Percentiles rank a stretch among this genome's conserved stretches.
These are phyloP conservation scores for Meteorus sp. DNA, from an alignment of 1,140 invertebrate genomes.

Conservation along the genomic window DNA sequence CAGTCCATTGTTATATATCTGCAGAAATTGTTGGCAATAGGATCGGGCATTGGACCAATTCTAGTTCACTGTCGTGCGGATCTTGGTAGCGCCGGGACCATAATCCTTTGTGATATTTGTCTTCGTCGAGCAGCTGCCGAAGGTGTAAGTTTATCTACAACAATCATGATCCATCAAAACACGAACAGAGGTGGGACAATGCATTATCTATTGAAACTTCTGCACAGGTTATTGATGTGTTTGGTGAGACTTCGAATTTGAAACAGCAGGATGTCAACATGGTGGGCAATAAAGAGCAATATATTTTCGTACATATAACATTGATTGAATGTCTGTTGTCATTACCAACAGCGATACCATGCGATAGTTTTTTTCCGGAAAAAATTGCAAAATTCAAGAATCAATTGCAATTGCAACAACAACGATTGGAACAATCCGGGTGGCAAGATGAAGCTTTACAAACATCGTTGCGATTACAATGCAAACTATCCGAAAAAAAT, in stretches of 20 bases:
- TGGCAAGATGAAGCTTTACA: conserved; percentile 40
- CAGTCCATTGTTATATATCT: conserved; percentile 72
- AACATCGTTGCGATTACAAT: background rate
- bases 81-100: conserved; percentile 71
- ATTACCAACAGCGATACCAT: conserved; percentile 33
- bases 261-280: conserved; percentile 42
- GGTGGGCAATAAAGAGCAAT: conserved; percentile 46
- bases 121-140: conserved; percentile 39
- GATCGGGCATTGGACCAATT: conserved; percentile 84
- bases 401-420: conserved; percentile 29
- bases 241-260: conserved; percentile 31
- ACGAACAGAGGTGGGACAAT: background rate
- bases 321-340: conserved; percentile 41
- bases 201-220: background rate
- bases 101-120: conserved; percentile 60
- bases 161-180: background rate
- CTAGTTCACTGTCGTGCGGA: conserved; percentile 78
- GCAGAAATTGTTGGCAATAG: conserved; percentile 65
- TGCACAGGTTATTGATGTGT: conserved; percentile 38
- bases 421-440: conserved; percentile 34
- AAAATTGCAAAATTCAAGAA: conserved; percentile 36
- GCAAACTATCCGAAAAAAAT: conserved; percentile 33
- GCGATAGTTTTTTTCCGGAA: conserved; percentile 30
- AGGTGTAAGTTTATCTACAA: conserved; percentile 28
- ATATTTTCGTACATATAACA: conserved; percentile 42